Evolutionary conservation across 2,797 vertebrate species (phyloP), one percentile per base, ranked within the genome.

Genomic region (Bradypodion ventrale): DNA sequence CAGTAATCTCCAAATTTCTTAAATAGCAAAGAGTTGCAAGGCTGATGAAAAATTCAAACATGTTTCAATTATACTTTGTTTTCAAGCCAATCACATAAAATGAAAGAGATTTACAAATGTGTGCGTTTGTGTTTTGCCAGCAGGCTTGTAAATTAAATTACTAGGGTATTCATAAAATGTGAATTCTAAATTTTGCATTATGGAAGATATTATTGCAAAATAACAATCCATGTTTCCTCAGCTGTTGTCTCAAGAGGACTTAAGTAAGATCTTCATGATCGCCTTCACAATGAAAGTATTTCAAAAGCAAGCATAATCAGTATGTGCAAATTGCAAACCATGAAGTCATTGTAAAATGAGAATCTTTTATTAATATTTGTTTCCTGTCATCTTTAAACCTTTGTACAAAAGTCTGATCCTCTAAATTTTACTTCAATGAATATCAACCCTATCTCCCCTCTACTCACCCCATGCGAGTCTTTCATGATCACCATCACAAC

Each of bases 311-410:
- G 87, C 75, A 85, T 78, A 82, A 85, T 70, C 74, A 88, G 89
- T 46, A 75, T 72, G 80, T 85, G 82, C 72, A 82, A 92, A 89
- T 89, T 92, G 88, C 94, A 93, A 91, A 95, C 88, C 95, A 95
- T 27, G 90, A 95, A 94, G 93, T 93, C 92, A 92, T 90, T 94
- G 88, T 94, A 88, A 95, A 96, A 96, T 95, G 92, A 94, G 91
- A 92, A 95, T 93, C 91, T 96, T 95, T 96, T 95, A 95, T 96
- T 95, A 88, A 76, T 87, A 83, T 87, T 87, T 96, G 93, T 94
- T 95, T 95, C 94, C 94, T 90, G 90, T 84, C 91, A 93, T 42
- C 80, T 88, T 90, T 85, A 85, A 94, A 92, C 87, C 90, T 91
- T 90, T 86, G 93, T 90, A 95, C 89, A 94, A 91, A 95, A 95